Evolutionary conservation across 2,888 invertebrate species (phyloP).

Genomic region (Drosophila neutralis): DNA sequence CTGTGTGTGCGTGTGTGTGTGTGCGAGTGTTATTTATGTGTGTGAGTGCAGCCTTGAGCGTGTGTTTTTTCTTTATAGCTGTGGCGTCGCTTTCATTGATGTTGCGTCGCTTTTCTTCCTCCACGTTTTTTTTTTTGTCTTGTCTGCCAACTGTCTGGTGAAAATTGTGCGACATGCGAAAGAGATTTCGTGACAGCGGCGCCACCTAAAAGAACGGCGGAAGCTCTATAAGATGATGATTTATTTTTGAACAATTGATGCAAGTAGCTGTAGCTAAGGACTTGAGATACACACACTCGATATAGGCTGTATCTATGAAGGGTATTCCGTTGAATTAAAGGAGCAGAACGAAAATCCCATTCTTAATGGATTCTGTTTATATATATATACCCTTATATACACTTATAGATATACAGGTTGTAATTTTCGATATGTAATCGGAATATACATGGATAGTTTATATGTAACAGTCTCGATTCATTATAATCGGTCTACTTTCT

Average conservation of each 20-base stretch:
- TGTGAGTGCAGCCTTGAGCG: constrained; percentile 28
- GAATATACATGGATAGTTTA: no score
- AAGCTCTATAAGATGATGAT: constrained; percentile 41
- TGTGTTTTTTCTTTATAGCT: constrained; percentile 19
- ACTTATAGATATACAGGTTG: neutral
- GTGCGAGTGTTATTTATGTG: constrained; percentile 17
- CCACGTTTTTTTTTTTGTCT: constrained; percentile 22
- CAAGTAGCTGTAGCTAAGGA: constrained; percentile 7
- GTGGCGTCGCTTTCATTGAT: constrained; percentile 72
- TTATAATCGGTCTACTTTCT: neutral
- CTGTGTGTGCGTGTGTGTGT: constrained; percentile 17
- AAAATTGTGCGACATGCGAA: constrained; percentile 66
- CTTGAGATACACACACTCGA: constrained; percentile 2
- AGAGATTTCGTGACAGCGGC: constrained; percentile 70
- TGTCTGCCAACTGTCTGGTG: constrained; percentile 72
- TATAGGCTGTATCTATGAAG: neutral
- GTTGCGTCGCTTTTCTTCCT: constrained; percentile 48
- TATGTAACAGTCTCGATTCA: neutral
- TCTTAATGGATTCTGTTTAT: neutral
- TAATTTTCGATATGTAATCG: neutral
- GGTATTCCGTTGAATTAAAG: neutral
- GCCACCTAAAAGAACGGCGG: constrained; percentile 48
- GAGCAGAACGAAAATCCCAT: neutral
- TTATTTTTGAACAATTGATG: constrained; percentile 36
- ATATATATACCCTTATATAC: neutral